phyloP scores from a whole-genome alignment of 2,888 invertebrate species.

The Muschampia staudingeri region DNA sequence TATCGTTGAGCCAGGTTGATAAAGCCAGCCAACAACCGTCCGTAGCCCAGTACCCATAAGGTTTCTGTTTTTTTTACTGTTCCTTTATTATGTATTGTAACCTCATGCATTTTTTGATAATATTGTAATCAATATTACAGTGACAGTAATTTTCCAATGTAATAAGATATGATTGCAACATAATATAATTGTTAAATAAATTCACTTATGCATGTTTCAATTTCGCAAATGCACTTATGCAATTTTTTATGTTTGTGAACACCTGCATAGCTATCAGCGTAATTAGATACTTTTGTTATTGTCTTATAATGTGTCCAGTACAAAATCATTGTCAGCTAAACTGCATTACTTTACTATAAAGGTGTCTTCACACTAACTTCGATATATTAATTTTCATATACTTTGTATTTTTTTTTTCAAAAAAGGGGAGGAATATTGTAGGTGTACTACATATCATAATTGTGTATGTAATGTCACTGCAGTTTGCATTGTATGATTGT shows the following conservation, averaged over 20 bases:
- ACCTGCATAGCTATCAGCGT: too few species aligned
- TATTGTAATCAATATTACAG: neutral
- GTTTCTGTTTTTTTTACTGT: neutral
- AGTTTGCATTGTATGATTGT: too few species aligned
- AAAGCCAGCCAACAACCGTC: constrained; percentile 16
- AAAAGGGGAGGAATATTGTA: constrained; percentile 27
- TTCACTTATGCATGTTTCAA: too few species aligned
- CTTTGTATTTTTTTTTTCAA: neutral
- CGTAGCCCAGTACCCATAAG: neutral
- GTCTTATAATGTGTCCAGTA: too few species aligned
- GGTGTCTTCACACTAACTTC: neutral
- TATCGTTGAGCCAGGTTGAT: constrained; percentile 9
- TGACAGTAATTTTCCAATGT: neutral
- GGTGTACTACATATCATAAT: neutral
- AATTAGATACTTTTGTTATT: too few species aligned
- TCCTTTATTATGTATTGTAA: neutral
- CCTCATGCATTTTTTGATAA: neutral
- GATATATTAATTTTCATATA: constrained; percentile 11
- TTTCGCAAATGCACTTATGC: too few species aligned
- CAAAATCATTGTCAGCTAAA: too few species aligned
- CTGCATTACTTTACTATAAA: too few species aligned
- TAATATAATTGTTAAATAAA: too few species aligned
- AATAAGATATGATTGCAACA: too few species aligned
- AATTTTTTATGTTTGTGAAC: too few species aligned
- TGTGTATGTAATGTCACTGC: too few species aligned